Conservation (phyloP, 1,140 invertebrate species). For the Nasonia longicornis region DNA sequence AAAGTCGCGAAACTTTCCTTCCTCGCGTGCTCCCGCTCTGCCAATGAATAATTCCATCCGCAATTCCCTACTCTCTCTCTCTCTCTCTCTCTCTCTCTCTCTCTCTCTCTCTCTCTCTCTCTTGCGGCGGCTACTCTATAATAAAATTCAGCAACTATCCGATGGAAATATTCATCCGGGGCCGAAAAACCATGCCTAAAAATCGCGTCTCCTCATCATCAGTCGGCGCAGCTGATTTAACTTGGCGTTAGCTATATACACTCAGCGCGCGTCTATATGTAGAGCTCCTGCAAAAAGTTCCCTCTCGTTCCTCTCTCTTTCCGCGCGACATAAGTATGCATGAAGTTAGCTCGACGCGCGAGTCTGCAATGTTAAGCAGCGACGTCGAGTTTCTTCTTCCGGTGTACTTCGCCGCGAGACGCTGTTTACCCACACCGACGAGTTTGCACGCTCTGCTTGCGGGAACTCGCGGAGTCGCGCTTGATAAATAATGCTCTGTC, state of each 20-base stretch:
- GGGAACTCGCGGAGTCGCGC: constrained; percentile 44
- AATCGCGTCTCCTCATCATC: constrained; percentile 28
- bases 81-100: background rate
- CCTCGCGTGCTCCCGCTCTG: background rate
- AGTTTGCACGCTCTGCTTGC: constrained; percentile 45
- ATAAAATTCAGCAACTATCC: constrained; percentile 39
- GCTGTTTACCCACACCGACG: constrained; percentile 55
- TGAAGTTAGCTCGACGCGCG: constrained; percentile 63
- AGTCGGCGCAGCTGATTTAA: constrained; percentile 26
- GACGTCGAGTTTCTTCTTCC: constrained; percentile 47
- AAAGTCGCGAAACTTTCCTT: constrained; percentile 10
- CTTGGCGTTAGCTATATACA: background rate
- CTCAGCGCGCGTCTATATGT: too few relatives aligned
- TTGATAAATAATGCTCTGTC: constrained; percentile 64
- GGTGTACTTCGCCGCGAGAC: constrained; percentile 50
- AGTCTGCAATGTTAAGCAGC: constrained; percentile 62
- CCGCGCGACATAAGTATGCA: constrained; percentile 62
- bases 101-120: background rate
- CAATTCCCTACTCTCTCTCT: constrained; percentile 17
- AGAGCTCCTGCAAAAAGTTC: constrained; percentile 47
- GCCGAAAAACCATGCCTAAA: constrained; percentile 32
- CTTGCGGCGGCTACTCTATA: background rate
- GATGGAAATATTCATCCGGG: background rate
- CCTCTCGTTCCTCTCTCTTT: constrained; percentile 1
- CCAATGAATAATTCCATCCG: constrained; percentile 41